A percentile compares a stretch with the other conserved stretches of the same genome.
These are phyloP conservation scores for Pherbina coryleti DNA, from an alignment of 2,888 invertebrate species.

Conservation along the genomic window DNA sequence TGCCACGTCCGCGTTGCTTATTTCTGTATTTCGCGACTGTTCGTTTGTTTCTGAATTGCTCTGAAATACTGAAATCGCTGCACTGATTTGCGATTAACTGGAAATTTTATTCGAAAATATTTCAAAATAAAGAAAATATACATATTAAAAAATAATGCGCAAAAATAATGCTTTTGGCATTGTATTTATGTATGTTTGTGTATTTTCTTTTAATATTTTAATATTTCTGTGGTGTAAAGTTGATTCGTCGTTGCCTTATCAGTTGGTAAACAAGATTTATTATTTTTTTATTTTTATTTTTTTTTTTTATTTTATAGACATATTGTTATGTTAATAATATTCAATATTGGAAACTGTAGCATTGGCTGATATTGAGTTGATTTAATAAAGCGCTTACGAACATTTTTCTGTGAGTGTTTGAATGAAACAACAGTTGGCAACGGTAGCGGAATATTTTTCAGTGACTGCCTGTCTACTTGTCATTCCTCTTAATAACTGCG, in stretches of 20 bases:
- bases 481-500: too few species aligned
- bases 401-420: too few species aligned
- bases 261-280: conserved; percentile 28
- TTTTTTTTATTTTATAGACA: too few species aligned
- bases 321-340: neutral
- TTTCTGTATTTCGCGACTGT: conserved; percentile 47
- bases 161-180: neutral
- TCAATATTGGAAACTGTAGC: neutral
- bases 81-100: too few species aligned
- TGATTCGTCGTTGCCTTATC: conserved; percentile 26
- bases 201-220: neutral
- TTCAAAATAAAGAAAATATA: neutral
- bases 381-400: too few species aligned
- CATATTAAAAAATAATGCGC: neutral
- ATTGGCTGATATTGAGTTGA: neutral
- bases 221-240: conserved; percentile 21
- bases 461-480: too few species aligned
- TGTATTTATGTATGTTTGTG: neutral
- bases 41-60: conserved; percentile 51
- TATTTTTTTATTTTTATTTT: neutral
- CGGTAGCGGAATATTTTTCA: too few species aligned
- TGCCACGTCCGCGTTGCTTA: neutral
- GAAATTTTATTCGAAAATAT: neutral
- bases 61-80: conserved; percentile 16
- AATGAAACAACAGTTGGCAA: too few species aligned